These are phyloP conservation scores for Nebria salina DNA, from an alignment of 2,888 invertebrate genomes.

Conservation along the genomic window DNA sequence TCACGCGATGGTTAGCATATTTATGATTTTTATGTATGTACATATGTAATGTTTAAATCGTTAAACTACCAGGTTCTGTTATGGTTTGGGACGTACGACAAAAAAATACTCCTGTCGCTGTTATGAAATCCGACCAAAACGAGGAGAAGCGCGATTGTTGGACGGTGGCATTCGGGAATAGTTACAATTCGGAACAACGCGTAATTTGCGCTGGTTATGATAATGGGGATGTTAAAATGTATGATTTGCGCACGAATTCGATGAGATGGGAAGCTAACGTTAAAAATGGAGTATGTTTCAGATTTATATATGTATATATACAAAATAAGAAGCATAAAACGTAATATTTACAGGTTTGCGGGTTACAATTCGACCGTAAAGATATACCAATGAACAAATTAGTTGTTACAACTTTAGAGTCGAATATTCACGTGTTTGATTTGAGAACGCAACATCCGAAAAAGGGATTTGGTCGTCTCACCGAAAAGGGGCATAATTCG, in stretches of 20 bases:
- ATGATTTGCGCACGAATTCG: constrained; percentile 85
- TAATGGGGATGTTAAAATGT: constrained; percentile 95
- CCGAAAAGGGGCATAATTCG: constrained; percentile 68
- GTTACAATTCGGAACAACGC: constrained; percentile 86
- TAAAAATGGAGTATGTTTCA: constrained; percentile 81
- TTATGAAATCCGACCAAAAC: constrained; percentile 79
- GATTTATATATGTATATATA: not conserved
- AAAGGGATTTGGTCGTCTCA: constrained; percentile 82
- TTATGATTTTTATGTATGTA: not conserved
- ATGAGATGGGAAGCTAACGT: constrained; percentile 91
- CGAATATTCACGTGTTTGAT: constrained; percentile 89
- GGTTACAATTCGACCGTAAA: constrained; percentile 89
- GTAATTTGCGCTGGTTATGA: constrained; percentile 93
- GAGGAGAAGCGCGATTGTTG: constrained; percentile 88
- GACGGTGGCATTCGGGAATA: constrained; percentile 92
- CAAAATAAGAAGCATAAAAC: not conserved
- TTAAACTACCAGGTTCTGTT: constrained; percentile 71
- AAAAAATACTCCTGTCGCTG: constrained; percentile 85
- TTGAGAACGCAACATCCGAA: constrained; percentile 86
- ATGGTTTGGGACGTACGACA: constrained; percentile 97
- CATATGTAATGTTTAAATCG: not conserved
- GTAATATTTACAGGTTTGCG: constrained; percentile 70
- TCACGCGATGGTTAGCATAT: constrained; percentile 80
- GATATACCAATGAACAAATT: constrained; percentile 97
- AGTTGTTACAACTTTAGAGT: constrained; percentile 89